These are phyloP conservation scores for Eulemur macaco DNA, from an alignment of 2,113 vertebrate species.

Conservation along the genomic window DNA sequence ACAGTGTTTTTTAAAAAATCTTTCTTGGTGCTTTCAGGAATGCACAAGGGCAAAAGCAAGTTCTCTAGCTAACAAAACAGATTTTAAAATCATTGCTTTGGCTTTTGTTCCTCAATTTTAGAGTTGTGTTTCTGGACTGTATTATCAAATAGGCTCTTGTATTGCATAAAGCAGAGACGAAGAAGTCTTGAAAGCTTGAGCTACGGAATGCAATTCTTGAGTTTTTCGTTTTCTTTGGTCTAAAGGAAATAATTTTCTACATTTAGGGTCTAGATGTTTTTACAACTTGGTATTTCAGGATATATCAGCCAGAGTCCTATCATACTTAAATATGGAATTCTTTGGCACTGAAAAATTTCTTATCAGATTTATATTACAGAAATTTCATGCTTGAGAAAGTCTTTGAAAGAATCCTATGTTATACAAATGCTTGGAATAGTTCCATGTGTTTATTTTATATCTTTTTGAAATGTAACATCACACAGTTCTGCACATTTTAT, in stretches of 20 bases:
- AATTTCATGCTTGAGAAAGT: slow-evolving; percentile 30
- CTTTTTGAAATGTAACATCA: neutral
- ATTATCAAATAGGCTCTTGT: neutral
- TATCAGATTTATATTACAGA: slow-evolving; percentile 32
- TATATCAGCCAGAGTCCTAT: neutral
- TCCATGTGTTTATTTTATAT: neutral
- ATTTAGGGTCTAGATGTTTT: slow-evolving; percentile 29
- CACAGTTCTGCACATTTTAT: neutral
- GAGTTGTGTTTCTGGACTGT: neutral
- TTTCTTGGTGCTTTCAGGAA: slow-evolving; percentile 41
- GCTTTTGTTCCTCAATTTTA: slow-evolving; percentile 8
- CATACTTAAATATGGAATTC: neutral
- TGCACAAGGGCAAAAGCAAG: slow-evolving; percentile 14
- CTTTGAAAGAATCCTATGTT: neutral
- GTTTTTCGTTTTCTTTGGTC: neutral
- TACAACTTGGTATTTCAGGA: neutral
- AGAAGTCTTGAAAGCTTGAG: neutral
- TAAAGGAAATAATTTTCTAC: slow-evolving; percentile 34
- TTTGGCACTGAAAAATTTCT: neutral
- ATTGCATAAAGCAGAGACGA: neutral
- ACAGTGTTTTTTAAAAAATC: neutral
- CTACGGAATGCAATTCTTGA: neutral
- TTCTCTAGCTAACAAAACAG: slow-evolving; percentile 3
- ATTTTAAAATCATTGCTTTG: slow-evolving; percentile 45
- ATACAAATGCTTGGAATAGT: neutral